phyloP scores from a whole-genome alignment of 2,888 invertebrate genomes.

The Aplocera efformata region DNA sequence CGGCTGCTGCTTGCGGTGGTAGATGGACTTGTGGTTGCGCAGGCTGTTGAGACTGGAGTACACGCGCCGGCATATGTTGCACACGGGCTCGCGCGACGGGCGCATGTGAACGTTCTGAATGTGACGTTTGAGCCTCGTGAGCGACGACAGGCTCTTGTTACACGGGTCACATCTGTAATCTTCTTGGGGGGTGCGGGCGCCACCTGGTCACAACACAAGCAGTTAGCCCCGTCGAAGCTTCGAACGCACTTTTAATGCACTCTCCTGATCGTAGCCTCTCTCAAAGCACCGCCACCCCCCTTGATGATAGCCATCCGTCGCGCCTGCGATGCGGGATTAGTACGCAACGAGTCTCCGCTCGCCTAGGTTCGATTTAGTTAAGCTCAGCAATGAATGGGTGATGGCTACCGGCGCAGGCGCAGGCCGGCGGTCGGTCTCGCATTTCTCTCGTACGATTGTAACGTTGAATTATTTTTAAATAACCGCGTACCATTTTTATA shows the following conservation, averaged over 20 bases:
- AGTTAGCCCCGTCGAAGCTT: slow-evolving; percentile 76
- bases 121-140: slow-evolving; percentile 93
- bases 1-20: slow-evolving; percentile 91
- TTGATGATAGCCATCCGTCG: slow-evolving; percentile 49
- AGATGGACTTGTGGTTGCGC: slow-evolving; percentile 95
- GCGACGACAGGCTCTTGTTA: slow-evolving; percentile 93
- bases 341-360: slow-evolving; percentile 37
- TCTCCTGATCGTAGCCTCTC: slow-evolving; percentile 75
- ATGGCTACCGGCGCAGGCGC: slow-evolving; percentile 24
- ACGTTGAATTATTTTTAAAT: no score
- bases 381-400: slow-evolving; percentile 58
- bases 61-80: slow-evolving; percentile 95
- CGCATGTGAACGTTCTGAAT: slow-evolving; percentile 96
- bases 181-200: slow-evolving; percentile 88
- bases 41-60: slow-evolving; percentile 95
- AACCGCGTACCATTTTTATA: slow-evolving; percentile 59
- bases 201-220: slow-evolving; percentile 84
- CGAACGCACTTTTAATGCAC: slow-evolving; percentile 78
- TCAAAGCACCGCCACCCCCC: slow-evolving; percentile 79
- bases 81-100: slow-evolving; percentile 93
- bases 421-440: slow-evolving; percentile 43
- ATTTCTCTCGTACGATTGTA: slow-evolving; percentile 64
- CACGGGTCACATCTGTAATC: slow-evolving; percentile 95
- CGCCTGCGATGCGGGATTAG: slow-evolving; percentile 74
- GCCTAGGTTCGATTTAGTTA: slow-evolving; percentile 57